phyloP scores from a whole-genome alignment of 2,113 vertebrate genomes.

The Murina feae region DNA sequence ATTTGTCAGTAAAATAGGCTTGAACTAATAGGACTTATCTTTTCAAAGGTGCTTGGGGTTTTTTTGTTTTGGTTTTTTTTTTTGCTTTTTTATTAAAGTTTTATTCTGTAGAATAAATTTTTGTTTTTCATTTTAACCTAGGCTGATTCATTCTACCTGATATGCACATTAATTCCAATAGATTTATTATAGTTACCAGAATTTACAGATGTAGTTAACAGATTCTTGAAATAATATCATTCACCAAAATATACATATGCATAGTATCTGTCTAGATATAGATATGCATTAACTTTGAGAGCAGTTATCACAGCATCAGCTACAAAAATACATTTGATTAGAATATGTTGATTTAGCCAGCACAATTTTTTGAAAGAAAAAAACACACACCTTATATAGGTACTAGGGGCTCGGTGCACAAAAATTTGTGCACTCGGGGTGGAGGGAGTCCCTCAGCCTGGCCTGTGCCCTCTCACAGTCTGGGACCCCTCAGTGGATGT shows the following conservation, averaged over 20 bases:
- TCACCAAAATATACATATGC: background rate
- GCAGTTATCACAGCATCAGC: background rate
- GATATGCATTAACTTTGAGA: background rate
- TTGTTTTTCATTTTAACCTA: background rate
- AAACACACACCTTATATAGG: background rate
- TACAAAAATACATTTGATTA: background rate
- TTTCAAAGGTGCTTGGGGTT: background rate
- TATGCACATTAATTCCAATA: background rate
- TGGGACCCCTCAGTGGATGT: too few relatives aligned
- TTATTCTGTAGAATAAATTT: background rate
- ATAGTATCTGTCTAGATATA: background rate
- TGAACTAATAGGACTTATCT: background rate
- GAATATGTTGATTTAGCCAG: background rate
- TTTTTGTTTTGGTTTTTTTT: too few relatives aligned
- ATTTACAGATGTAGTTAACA: background rate
- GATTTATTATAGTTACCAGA: background rate
- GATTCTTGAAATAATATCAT: background rate
- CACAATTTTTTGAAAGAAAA: background rate
- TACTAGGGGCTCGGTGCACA: too few relatives aligned
- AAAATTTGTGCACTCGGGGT: too few relatives aligned
- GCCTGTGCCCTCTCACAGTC: too few relatives aligned
- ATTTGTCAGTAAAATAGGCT: conserved; percentile 20
- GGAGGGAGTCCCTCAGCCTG: too few relatives aligned
- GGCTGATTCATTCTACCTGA: background rate
- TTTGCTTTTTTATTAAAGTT: background rate